Evolutionary conservation across 2,797 vertebrate genomes (phyloP).

Genomic region (Apodemus agrarius): DNA sequence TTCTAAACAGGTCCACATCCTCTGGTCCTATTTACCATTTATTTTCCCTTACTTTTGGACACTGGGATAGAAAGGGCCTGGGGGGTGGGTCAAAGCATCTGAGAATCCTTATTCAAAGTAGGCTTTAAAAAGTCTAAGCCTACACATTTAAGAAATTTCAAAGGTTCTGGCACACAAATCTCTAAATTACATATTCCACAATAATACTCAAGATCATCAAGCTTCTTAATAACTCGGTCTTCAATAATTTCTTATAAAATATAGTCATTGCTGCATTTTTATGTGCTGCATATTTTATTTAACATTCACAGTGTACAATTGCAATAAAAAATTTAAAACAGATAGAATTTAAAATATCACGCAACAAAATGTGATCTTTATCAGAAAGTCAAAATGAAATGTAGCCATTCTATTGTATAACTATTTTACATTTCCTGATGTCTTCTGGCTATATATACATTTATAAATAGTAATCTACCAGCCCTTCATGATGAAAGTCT

Average conservation of each 20-base stretch:
- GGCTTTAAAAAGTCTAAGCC: too few relatives aligned
- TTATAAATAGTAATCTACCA: neutral
- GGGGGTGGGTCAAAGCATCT: too few relatives aligned
- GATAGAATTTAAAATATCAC: neutral
- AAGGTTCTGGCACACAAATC: neutral
- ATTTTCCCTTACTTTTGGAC: too few relatives aligned
- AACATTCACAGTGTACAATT: conserved; percentile 35
- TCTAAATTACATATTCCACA: conserved; percentile 19
- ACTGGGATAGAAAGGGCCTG: too few relatives aligned
- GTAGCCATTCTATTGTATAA: neutral
- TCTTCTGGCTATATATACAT: neutral
- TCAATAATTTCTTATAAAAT: conserved; percentile 12
- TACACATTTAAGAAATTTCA: neutral
- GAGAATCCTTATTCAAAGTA: too few relatives aligned
- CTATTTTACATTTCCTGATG: neutral
- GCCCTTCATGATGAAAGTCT: neutral
- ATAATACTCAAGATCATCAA: neutral
- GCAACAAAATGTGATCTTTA: neutral
- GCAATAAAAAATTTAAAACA: neutral
- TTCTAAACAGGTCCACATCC: too few relatives aligned
- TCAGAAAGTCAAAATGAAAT: neutral
- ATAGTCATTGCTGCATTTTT: conserved; percentile 17
- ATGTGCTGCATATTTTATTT: neutral
- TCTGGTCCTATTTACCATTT: too few relatives aligned
- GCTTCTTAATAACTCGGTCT: neutral